These are phyloP conservation scores for Brachionus rubens DNA, from an alignment of 1,140 invertebrate species.

Conservation along the genomic window DNA sequence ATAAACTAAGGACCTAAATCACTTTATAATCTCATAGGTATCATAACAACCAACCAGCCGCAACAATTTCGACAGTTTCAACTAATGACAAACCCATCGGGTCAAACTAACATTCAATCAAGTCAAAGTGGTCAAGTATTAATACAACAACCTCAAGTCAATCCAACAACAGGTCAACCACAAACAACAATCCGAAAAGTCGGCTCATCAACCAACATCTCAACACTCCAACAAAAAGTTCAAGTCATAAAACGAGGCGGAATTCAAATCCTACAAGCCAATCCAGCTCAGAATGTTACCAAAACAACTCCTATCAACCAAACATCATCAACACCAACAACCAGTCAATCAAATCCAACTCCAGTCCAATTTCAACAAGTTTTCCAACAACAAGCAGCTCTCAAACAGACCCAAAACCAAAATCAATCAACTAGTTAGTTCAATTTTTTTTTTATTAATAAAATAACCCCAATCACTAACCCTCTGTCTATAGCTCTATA, in stretches of 20 bases:
- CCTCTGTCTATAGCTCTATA: neutral
- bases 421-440: conserved; percentile 27
- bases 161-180: neutral
- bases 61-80: conserved; percentile 40
- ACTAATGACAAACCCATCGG: conserved; percentile 10
- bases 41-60: conserved; percentile 9
- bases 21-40: no score
- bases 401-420: neutral
- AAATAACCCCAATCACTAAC: neutral
- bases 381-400: conserved; percentile 22
- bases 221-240: conserved; percentile 34
- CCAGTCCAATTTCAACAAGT: conserved; percentile 36
- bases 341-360: neutral
- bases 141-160: conserved; percentile 9
- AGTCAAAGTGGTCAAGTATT: conserved; percentile 7
- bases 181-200: conserved; percentile 44
- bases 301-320: neutral
- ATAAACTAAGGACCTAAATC: no score
- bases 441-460: neutral
- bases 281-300: conserved; percentile 3
- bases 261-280: conserved; percentile 37
- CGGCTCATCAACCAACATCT: conserved; percentile 26
- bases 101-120: no score
- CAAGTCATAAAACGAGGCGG: conserved; percentile 19
- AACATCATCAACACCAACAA: neutral